Evolutionary conservation across 2,888 invertebrate species (phyloP).

Genomic region (Coronaproctus castanopsis): DNA sequence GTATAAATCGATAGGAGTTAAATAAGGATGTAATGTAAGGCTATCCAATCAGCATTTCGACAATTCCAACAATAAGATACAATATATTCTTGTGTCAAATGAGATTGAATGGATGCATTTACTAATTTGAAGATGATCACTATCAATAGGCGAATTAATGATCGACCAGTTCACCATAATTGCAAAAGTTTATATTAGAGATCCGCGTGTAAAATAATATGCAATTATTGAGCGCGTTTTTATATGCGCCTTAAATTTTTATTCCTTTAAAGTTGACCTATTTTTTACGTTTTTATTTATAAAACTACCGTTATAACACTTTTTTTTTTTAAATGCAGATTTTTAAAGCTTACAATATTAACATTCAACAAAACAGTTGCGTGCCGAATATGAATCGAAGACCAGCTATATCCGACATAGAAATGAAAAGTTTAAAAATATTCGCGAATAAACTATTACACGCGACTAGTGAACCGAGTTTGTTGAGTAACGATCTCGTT

Average conservation of each 20-base stretch:
- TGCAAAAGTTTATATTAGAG: no score
- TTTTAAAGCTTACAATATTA: background rate
- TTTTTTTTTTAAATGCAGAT: no score
- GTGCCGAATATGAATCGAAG: constrained; percentile 7
- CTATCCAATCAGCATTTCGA: background rate
- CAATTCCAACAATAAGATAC: background rate
- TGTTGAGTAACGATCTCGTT: background rate
- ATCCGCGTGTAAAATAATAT: no score
- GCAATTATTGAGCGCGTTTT: no score
- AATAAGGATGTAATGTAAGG: background rate
- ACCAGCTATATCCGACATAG: constrained; percentile 8
- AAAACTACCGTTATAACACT: no score
- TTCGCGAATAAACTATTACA: background rate
- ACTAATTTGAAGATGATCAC: background rate
- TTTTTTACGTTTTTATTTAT: no score
- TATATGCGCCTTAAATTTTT: no score
- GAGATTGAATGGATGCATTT: background rate
- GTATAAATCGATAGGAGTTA: background rate
- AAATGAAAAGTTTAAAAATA: constrained; percentile 1
- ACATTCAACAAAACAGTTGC: background rate
- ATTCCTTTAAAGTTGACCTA: no score
- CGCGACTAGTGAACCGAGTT: background rate
- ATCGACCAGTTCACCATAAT: background rate
- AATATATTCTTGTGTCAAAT: background rate
- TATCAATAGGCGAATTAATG: background rate